Evolutionary conservation across 1,140 invertebrate genomes (phyloP).

Genomic region (Carposina sasakii): DNA sequence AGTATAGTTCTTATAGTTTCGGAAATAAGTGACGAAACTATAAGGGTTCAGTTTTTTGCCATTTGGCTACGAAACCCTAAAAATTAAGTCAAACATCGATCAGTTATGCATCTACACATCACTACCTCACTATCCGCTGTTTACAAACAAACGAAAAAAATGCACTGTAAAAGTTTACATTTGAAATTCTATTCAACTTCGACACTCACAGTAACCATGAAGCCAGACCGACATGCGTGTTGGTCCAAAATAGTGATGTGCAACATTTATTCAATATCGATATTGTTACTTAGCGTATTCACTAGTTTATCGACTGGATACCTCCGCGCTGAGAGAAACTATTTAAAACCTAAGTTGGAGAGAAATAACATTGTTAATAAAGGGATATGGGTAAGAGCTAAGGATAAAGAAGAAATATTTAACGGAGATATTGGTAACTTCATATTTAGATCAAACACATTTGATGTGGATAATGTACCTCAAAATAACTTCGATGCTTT

Average conservation of each 20-base stretch:
- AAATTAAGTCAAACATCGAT: too few species aligned
- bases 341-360: conserved; percentile 41
- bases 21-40: too few species aligned
- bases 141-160: conserved; percentile 41
- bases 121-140: conserved; percentile 21
- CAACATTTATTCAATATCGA: conserved; percentile 20
- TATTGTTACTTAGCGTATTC: conserved; percentile 20
- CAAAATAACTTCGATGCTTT: conserved; percentile 42
- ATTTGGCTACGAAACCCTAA: too few species aligned
- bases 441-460: conserved; percentile 39
- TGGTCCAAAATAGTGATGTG: conserved; percentile 29
- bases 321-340: conserved; percentile 32
- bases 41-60: too few species aligned
- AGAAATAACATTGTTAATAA: conserved; percentile 52
- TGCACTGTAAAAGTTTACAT: conserved; percentile 13
- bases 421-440: conserved; percentile 32
- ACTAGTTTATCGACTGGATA: conserved; percentile 17
- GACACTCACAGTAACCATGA: conserved; percentile 16
- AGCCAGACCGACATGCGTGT: conserved; percentile 9
- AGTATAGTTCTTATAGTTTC: too few species aligned
- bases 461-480: conserved; percentile 38
- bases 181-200: conserved; percentile 30
- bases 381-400: conserved; percentile 44
- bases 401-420: conserved; percentile 18
- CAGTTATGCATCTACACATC: too few species aligned